phyloP scores from a whole-genome alignment of 2,113 vertebrate species.

The Sclerurus mexicanus region DNA sequence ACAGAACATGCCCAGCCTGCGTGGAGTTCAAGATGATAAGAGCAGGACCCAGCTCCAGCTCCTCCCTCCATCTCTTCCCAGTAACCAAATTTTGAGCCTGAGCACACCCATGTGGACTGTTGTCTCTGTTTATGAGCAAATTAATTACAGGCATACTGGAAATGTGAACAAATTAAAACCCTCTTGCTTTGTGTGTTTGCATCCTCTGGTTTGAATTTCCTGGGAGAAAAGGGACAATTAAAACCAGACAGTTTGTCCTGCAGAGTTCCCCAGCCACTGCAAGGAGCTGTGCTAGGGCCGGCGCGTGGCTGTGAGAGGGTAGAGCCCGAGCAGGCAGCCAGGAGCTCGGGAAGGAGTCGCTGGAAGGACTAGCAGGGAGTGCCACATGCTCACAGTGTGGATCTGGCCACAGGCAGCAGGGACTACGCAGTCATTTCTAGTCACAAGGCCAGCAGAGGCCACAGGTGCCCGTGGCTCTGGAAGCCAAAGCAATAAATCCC shows the following conservation, averaged over 20 bases:
- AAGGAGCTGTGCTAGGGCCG: fast-evolving
- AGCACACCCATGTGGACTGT: neutral
- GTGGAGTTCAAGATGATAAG: neutral
- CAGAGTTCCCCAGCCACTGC: neutral
- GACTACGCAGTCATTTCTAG: neutral
- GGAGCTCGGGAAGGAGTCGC: neutral
- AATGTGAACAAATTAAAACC: neutral
- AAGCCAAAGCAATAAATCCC: neutral
- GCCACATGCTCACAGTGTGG: neutral
- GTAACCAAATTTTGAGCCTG: neutral
- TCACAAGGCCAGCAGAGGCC: neutral
- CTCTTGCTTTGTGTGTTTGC: neutral
- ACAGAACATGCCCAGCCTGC: neutral
- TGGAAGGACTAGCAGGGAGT: neutral
- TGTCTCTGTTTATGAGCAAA: neutral
- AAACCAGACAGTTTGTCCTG: neutral
- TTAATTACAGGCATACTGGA: neutral
- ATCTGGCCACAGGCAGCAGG: neutral
- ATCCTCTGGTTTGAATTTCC: neutral
- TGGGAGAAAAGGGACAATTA: neutral
- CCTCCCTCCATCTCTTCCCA: neutral
- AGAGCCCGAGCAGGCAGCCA: neutral
- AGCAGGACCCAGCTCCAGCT: neutral
- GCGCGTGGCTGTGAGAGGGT: neutral
- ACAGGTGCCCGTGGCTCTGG: neutral